Base-by-base conservation (phyloP, 2,888 invertebrate species). In the Embidobia sp. region DNA sequence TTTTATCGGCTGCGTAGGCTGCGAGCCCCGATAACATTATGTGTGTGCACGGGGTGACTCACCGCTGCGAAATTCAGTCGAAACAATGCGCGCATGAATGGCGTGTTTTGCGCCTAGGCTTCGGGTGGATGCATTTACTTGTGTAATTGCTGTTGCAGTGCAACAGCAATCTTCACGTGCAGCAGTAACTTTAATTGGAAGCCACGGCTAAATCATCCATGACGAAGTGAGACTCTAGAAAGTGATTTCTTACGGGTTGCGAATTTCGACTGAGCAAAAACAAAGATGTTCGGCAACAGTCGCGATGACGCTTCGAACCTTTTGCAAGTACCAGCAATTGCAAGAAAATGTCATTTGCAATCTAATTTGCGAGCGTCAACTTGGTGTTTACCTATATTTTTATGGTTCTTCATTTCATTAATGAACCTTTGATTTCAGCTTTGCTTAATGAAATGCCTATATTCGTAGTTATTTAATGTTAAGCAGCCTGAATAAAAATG, bases 171-270 rank as follows among this genome's bases (percentile, higher is more conserved):
- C 72, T 70, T 66, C 61, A 66, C 72, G 55, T 53, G 27, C 40
- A 29, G 55, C 61, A 48, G 59, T 46, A 70, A 61, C 66, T 70
- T 77, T 70, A 77, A 77, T 72, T 77, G 59, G 70, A 61, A 48
- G 66, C 66, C 55, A 37, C 70, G 61, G 66, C 46, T 70, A 70
- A 77, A 66, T 77, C 70, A 77, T 67, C 66, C 61, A 27, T 53
- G 61, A 72, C 70, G 61, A 64, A 66, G 49, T 26, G 42, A 48
- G 40, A 44, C 55, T 26, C 42, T 61, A 33, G 55, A 55, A 70
- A 72, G 61, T 48, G 70, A 76, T 76, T 76, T 76, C 70, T 70
- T 66, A 53, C 33, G 6, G 26, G 29, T 16, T 40, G 31, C 18
- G 33, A 57, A 64, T 64, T 49, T 64, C 64, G 42, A 29, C 15